These are phyloP conservation scores for Hoplodrina ambigua DNA, from an alignment of 2,888 invertebrate species.

Conservation along the genomic window DNA sequence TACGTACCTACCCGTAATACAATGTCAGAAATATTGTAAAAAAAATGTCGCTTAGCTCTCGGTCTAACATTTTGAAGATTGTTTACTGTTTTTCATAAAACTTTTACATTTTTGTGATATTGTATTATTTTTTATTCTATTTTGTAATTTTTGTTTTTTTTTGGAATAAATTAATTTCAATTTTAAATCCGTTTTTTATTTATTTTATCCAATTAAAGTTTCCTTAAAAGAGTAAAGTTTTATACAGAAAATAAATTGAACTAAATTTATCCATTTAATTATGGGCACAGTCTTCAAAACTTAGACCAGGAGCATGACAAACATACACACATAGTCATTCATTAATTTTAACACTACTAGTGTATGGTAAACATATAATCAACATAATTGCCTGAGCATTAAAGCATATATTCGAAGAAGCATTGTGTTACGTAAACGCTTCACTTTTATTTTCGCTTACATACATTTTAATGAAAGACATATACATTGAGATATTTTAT, in stretches of 20 bases:
- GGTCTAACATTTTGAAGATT: slow-evolving; percentile 62
- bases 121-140: slow-evolving; percentile 42
- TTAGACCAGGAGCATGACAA: slow-evolving; percentile 48
- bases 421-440: slow-evolving; percentile 75
- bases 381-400: slow-evolving; percentile 75
- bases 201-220: not conserved
- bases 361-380: slow-evolving; percentile 47
- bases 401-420: slow-evolving; percentile 72
- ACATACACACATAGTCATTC: slow-evolving; percentile 31
- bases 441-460: slow-evolving; percentile 64
- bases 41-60: slow-evolving; percentile 57
- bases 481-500: slow-evolving; percentile 67
- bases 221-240: not conserved
- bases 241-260: not conserved
- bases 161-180: slow-evolving; percentile 36
- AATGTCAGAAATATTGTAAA: slow-evolving; percentile 38
- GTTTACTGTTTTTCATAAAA: slow-evolving; percentile 42
- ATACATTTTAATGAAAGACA: slow-evolving; percentile 57
- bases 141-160: slow-evolving; percentile 32
- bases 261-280: not conserved
- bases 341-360: slow-evolving; percentile 47
- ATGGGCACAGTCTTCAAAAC: slow-evolving; percentile 25
- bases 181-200: slow-evolving; percentile 48
- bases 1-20: slow-evolving; percentile 62
- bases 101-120: slow-evolving; percentile 46